phyloP scores from a whole-genome alignment of 2,888 invertebrate genomes.

The Gonocerus acuteangulatus region DNA sequence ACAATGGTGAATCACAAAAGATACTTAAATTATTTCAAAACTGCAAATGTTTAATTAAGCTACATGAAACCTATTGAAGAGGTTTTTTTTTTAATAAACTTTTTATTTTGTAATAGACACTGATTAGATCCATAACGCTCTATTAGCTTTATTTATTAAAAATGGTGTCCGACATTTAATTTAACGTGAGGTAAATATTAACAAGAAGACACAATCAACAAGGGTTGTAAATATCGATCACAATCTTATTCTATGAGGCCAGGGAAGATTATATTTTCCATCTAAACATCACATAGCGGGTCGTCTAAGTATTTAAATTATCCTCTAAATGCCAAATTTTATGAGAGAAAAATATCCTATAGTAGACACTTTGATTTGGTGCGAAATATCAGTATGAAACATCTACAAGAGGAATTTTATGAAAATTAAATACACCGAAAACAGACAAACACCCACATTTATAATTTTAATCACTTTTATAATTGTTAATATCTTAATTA shows the following conservation, averaged over 20 bases:
- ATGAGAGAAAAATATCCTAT: constrained; percentile 21
- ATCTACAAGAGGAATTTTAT: constrained; percentile 6
- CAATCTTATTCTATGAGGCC: constrained; percentile 30
- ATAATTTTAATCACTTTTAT: constrained; percentile 17
- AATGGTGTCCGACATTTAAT: constrained; percentile 32
- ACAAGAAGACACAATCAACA: constrained; percentile 31
- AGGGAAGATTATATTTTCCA: constrained; percentile 27
- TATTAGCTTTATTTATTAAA: constrained; percentile 23
- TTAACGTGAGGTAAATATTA: constrained; percentile 30
- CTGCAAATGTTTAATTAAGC: constrained; percentile 30
- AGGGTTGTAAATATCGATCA: constrained; percentile 23
- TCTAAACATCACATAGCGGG: constrained; percentile 29
- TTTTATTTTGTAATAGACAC: constrained; percentile 27
- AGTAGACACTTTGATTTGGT: constrained; percentile 21
- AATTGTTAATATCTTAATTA: too few species aligned
- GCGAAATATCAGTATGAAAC: constrained; percentile 13
- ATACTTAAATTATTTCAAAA: constrained; percentile 27
- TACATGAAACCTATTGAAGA: constrained; percentile 31
- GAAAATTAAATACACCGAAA: constrained; percentile 26
- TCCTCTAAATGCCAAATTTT: constrained; percentile 15
- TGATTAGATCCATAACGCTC: constrained; percentile 29
- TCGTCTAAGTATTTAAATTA: constrained; percentile 7
- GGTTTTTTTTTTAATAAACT: background rate
- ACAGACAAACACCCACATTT: constrained; percentile 25
- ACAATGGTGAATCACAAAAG: constrained; percentile 33